Conservation (phyloP, 2,113 vertebrate genomes). For the Thoracochromis brauschi region DNA sequence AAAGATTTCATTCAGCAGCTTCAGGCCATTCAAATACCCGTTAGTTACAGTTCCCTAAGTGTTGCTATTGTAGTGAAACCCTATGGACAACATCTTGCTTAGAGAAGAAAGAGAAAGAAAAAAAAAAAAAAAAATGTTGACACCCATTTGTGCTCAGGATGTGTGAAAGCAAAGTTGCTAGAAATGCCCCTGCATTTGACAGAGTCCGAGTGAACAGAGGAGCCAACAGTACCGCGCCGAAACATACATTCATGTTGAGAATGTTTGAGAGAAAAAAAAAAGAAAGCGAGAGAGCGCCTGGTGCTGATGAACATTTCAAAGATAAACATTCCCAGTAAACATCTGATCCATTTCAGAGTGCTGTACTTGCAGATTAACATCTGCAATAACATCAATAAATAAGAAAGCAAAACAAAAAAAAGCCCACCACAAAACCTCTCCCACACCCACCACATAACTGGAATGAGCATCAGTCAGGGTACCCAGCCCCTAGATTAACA, state of each 20-base stretch:
- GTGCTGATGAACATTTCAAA: neutral
- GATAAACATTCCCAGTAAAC: slow-evolving; percentile 10
- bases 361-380: neutral
- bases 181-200: neutral
- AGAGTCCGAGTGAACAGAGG: neutral
- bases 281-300: neutral
- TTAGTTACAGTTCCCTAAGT: slow-evolving; percentile 11
- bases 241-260: slow-evolving; percentile 1
- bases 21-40: neutral
- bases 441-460: neutral
- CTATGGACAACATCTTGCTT: neutral
- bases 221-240: slow-evolving; percentile 43
- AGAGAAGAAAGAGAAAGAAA: neutral
- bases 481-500: slow-evolving; percentile 57
- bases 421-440: neutral
- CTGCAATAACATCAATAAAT: slow-evolving; percentile 50
- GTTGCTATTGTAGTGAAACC: slow-evolving; percentile 27
- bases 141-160: neutral
- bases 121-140: neutral
- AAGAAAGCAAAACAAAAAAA: neutral
- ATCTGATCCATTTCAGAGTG: neutral
- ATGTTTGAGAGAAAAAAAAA: neutral
- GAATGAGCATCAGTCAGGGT: slow-evolving; percentile 45
- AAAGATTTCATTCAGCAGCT: slow-evolving; percentile 4
- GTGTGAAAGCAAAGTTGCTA: neutral